A percentile compares a stretch with the other conserved stretches of the same genome.
phyloP scores from a whole-genome alignment of 2,888 invertebrate genomes.

The Stenodema calcarata region DNA sequence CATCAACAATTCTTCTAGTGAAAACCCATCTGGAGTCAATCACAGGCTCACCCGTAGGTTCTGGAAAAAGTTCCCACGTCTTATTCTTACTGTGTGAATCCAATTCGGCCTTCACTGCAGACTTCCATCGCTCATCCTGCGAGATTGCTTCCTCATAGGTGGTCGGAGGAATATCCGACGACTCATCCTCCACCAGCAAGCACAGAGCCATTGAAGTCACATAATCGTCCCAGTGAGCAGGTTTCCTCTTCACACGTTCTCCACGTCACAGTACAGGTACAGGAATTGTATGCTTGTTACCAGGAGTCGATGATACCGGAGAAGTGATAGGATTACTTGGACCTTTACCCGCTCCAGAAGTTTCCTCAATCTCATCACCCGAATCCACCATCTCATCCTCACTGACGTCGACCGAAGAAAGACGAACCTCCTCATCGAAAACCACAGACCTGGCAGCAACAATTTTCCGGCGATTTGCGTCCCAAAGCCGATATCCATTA shows the following conservation, averaged over 20 bases:
- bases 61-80: slow-evolving; percentile 30
- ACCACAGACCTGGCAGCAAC: background rate
- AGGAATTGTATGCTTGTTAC: background rate
- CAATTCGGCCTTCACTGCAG: slow-evolving; percentile 15
- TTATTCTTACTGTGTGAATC: background rate
- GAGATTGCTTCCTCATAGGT: slow-evolving; percentile 27
- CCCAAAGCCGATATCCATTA: slow-evolving; percentile 19
- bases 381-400: background rate
- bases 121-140: background rate
- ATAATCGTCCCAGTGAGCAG: background rate
- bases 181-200: background rate
- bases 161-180: background rate
- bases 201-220: background rate
- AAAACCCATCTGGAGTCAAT: slow-evolving; percentile 40
- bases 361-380: too few relatives aligned
- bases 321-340: too few relatives aligned
- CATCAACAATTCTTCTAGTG: slow-evolving; percentile 20
- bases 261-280: background rate
- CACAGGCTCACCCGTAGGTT: background rate
- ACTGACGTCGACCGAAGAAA: background rate
- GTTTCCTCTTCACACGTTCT: slow-evolving; percentile 49
- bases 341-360: too few relatives aligned
- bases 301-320: background rate
- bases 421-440: background rate
- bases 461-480: background rate